Percentiles rank a stretch among this genome's conserved stretches.
phyloP scores from a whole-genome alignment of 2,888 invertebrate species.

The Endomychus coccineus region DNA sequence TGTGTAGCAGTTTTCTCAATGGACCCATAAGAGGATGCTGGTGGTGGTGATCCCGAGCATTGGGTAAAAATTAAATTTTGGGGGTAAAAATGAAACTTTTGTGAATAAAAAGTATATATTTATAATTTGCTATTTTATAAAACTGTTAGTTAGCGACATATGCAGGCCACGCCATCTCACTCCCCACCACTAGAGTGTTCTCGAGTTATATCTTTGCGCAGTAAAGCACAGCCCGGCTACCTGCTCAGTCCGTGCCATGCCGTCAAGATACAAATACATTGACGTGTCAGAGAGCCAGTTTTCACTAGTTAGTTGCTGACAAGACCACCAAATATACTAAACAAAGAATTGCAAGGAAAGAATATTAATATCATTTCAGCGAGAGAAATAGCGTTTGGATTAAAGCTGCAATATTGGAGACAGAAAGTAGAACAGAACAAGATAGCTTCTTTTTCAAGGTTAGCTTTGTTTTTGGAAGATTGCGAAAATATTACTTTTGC shows the following conservation, averaged over 20 bases:
- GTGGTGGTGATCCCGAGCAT: too few species aligned
- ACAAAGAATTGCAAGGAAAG: conserved; percentile 24
- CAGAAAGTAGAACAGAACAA: conserved; percentile 24
- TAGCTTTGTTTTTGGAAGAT: conserved; percentile 24
- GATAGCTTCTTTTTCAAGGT: conserved; percentile 23
- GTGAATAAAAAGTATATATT: too few species aligned
- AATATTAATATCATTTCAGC: conserved; percentile 22
- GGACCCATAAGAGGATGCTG: too few species aligned
- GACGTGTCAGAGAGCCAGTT: conserved; percentile 15
- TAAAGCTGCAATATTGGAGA: conserved; percentile 22
- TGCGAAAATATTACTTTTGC: conserved; percentile 24
- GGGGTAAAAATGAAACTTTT: too few species aligned
- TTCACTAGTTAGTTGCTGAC: conserved; percentile 19
- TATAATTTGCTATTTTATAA: too few species aligned
- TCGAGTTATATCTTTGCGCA: too few species aligned
- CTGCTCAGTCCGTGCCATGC: conserved; percentile 16
- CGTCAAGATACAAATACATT: conserved; percentile 18
- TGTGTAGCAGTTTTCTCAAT: too few species aligned
- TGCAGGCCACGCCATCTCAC: too few species aligned
- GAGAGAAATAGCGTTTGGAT: conserved; percentile 22
- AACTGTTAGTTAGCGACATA: too few species aligned
- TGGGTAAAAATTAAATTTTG: too few species aligned
- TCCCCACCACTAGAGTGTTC: too few species aligned
- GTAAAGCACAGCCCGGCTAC: too few species aligned
- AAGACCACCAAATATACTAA: conserved; percentile 21